Conservation (phyloP, 2,888 invertebrate species). For the Drosophila borborema region DNA sequence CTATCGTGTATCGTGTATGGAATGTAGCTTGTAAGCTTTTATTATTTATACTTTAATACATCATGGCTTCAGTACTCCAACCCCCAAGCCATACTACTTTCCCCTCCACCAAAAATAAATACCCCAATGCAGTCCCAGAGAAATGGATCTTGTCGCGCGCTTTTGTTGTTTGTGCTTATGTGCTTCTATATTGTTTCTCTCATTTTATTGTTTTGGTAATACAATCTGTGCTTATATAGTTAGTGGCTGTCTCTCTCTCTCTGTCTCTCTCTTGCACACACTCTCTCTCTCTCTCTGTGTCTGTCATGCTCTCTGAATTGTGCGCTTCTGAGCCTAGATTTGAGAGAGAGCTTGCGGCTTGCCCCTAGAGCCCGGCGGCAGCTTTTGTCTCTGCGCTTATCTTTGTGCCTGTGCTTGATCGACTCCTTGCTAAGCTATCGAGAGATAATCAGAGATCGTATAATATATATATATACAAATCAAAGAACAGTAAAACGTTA, state of each 20-base stretch:
- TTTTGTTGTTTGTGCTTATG: constrained; percentile 75
- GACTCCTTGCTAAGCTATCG: constrained; percentile 45
- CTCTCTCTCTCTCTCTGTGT: constrained; percentile 8
- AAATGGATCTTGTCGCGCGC: constrained; percentile 68
- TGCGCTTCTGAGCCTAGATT: constrained; percentile 36
- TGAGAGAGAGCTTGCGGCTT: constrained; percentile 27
- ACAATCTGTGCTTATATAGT: constrained; percentile 58
- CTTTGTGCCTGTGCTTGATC: constrained; percentile 36
- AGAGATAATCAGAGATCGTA: constrained; percentile 42
- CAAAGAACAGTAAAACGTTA: not conserved
- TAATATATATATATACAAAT: not conserved
- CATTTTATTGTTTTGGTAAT: constrained; percentile 46
- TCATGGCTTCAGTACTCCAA: constrained; percentile 52
- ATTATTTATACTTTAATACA: constrained; percentile 42
- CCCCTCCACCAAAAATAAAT: not conserved
- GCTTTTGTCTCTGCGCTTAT: constrained; percentile 36
- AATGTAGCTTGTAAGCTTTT: constrained; percentile 72
- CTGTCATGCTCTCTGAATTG: constrained; percentile 8
- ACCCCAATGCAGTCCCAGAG: not conserved
- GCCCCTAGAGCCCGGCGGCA: constrained; percentile 22
- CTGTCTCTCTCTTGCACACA: not conserved
- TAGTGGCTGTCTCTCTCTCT: constrained; percentile 33
- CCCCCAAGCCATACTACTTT: constrained; percentile 5
- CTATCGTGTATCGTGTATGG: constrained; percentile 60
- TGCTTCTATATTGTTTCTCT: constrained; percentile 55